Evolutionary conservation across 2,113 vertebrate genomes (phyloP).

Genomic region (Pangasianodon hypophthalmus): DNA sequence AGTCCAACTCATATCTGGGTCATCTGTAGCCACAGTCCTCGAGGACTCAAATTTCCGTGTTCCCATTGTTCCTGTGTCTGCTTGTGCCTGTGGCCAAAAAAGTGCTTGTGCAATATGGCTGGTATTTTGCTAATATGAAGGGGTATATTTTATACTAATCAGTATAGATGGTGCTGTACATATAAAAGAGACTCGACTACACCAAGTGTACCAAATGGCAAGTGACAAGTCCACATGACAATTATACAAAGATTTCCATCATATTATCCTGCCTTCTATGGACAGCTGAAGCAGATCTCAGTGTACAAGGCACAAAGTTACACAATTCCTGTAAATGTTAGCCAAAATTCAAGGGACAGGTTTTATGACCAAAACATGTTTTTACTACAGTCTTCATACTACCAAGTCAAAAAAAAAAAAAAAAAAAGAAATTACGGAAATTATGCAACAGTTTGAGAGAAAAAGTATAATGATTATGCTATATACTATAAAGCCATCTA

Average conservation of each 20-base stretch:
- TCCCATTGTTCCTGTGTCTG: not conserved
- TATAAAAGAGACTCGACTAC: not conserved
- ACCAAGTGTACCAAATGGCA: not conserved
- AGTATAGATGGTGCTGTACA: not conserved
- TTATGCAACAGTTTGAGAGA: not conserved
- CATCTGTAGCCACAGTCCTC: not conserved
- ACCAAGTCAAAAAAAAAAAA: not conserved
- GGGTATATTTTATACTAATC: not conserved
- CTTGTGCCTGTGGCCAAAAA: not conserved
- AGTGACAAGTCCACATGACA: not conserved
- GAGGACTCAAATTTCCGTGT: not conserved
- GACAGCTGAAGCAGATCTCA: not conserved
- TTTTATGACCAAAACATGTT: not conserved
- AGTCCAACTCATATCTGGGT: not conserved
- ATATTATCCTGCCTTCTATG: not conserved
- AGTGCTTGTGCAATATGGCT: not conserved
- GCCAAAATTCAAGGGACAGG: not conserved
- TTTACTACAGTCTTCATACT: not conserved
- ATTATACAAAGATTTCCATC: not conserved
- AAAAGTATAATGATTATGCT: not conserved
- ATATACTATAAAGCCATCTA: not conserved
- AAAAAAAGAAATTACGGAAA: not conserved
- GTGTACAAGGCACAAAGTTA: not conserved
- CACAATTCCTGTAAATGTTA: constrained; percentile 19
- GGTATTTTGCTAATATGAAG: not conserved